Evolutionary conservation across 1,140 invertebrate genomes (phyloP).

Genomic region (Trachymyrmex cornetzi): DNA sequence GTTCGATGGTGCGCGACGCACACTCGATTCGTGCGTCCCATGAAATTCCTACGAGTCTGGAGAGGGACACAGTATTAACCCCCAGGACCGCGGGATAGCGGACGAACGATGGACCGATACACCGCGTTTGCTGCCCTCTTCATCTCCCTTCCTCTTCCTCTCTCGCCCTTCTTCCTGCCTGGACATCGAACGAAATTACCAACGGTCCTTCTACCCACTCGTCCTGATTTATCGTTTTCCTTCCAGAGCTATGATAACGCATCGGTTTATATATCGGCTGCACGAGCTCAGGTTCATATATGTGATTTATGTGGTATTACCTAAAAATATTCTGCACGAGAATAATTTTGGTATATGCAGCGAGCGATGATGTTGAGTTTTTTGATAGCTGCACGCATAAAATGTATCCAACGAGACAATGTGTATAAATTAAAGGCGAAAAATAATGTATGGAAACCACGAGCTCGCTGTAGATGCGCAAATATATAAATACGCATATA

Average conservation of each 20-base stretch:
- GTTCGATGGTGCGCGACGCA: constrained; percentile 46
- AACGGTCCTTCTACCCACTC: constrained; percentile 25
- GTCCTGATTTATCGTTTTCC: constrained; percentile 55
- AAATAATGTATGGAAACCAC: constrained; percentile 4
- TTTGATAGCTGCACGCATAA: background rate
- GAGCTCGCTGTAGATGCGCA: too few species aligned
- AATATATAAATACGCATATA: background rate
- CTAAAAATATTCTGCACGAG: background rate
- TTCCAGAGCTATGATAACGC: constrained; percentile 31
- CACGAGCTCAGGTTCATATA: background rate
- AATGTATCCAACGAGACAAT: background rate
- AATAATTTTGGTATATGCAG: constrained; percentile 2
- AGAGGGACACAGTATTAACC: constrained; percentile 37
- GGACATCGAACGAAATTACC: constrained; percentile 49
- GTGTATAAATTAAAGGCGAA: constrained; percentile 28
- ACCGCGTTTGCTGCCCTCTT: background rate
- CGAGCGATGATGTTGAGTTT: constrained; percentile 8
- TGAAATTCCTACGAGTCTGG: constrained; percentile 44
- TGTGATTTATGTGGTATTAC: constrained; percentile 37
- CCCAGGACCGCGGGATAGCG: background rate
- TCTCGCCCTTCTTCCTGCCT: background rate
- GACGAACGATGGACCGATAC: constrained; percentile 20
- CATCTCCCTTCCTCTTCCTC: too few species aligned
- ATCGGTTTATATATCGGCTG: constrained; percentile 40
- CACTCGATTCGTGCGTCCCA: constrained; percentile 36